Evolutionary conservation across 1,140 invertebrate species (phyloP).

Genomic region (Zaprionus africanus): DNA sequence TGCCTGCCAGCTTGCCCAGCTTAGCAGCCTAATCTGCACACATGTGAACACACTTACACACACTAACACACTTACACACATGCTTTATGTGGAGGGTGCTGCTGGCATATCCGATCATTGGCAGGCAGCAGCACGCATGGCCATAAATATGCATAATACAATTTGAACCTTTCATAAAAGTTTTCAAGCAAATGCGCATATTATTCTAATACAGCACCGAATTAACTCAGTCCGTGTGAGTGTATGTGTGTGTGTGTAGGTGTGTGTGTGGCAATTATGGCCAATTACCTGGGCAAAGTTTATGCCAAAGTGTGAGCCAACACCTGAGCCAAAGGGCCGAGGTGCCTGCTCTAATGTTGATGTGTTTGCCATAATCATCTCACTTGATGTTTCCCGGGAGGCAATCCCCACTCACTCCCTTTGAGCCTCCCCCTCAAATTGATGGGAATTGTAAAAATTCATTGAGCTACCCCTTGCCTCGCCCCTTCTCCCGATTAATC

Average conservation of each 20-base stretch:
- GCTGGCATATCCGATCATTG: conserved; percentile 28
- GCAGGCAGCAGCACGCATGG: conserved; percentile 36
- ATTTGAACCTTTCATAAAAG: conserved; percentile 72
- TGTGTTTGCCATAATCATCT: conserved; percentile 72
- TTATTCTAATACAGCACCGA: conserved; percentile 77
- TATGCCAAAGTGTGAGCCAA: conserved; percentile 55
- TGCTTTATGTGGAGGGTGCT: not conserved
- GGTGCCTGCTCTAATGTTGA: conserved; percentile 60
- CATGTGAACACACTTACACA: not conserved
- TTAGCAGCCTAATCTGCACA: conserved; percentile 22
- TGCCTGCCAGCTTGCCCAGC: not conserved
- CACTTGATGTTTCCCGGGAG: conserved; percentile 56
- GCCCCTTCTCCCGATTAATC: too few relatives aligned
- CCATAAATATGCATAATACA: conserved; percentile 79
- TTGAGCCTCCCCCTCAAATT: conserved; percentile 28
- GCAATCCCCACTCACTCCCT: not conserved
- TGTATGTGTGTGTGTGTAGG: conserved; percentile 12
- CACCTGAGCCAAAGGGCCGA: conserved; percentile 45
- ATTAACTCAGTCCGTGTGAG: conserved; percentile 49
- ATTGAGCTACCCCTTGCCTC: conserved; percentile 45
- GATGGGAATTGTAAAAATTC: conserved; percentile 78
- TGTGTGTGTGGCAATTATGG: conserved; percentile 58
- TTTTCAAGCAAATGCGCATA: conserved; percentile 79
- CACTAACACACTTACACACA: not conserved
- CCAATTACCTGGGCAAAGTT: conserved; percentile 66